A percentile compares a stretch with the other conserved stretches of the same genome.
phyloP scores from a whole-genome alignment of 2,113 vertebrate species.

The Eublepharis macularius region DNA sequence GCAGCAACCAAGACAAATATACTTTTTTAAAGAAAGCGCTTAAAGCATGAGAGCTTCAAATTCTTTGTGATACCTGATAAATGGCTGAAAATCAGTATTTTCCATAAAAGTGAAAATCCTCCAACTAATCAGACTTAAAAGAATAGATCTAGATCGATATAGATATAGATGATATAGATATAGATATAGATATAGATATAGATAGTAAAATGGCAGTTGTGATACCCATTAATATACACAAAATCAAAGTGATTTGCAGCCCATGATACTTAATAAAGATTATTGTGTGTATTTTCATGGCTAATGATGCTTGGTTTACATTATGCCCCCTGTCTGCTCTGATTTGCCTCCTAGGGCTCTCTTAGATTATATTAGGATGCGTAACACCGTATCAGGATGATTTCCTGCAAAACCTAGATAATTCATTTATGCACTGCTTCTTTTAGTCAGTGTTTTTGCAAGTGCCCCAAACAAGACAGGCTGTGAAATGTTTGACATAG shows the following conservation, averaged over 20 bases:
- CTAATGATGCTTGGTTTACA: constrained; percentile 89
- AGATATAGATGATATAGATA: no score
- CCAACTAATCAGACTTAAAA: constrained; percentile 66
- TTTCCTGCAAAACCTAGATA: constrained; percentile 88
- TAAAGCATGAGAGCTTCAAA: constrained; percentile 55
- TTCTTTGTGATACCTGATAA: constrained; percentile 67
- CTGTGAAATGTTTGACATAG: constrained; percentile 82
- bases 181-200: no score
- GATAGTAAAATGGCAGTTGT: constrained; percentile 51
- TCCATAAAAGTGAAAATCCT: constrained; percentile 66
- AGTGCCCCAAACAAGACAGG: constrained; percentile 90
- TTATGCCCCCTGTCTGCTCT: constrained; percentile 77
- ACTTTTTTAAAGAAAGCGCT: constrained; percentile 55
- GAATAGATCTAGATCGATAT: no score
- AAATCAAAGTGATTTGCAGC: constrained; percentile 72
- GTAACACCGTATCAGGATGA: constrained; percentile 76
- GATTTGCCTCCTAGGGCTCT: constrained; percentile 84
- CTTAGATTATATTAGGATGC: constrained; percentile 83
- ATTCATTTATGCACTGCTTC: constrained; percentile 88
- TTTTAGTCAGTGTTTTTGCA: constrained; percentile 89
- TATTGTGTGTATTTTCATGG: constrained; percentile 73
- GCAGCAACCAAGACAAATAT: constrained; percentile 45
- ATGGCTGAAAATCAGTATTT: constrained; percentile 71
- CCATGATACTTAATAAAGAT: constrained; percentile 84
- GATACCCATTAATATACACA: constrained; percentile 65